phyloP scores from a whole-genome alignment of 2,888 invertebrate species.

The Drosophila subquinaria region DNA sequence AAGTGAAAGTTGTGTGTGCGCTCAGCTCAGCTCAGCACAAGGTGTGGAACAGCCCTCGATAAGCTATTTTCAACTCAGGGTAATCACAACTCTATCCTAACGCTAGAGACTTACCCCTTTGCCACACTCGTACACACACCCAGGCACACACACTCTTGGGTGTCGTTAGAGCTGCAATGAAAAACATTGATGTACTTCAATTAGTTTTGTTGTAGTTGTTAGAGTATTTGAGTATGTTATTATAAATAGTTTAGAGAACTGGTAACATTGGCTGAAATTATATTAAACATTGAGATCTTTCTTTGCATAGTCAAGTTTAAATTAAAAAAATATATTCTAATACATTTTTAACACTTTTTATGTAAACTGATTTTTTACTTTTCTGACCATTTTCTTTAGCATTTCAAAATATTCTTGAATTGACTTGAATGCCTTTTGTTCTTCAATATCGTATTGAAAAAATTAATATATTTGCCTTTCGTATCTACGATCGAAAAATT shows the following conservation, averaged over 20 bases:
- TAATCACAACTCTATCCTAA: constrained; percentile 66
- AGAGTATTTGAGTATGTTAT: constrained; percentile 1
- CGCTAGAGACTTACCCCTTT: constrained; percentile 47
- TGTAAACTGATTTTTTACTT: too few species aligned
- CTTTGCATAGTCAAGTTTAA: too few species aligned
- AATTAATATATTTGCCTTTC: too few species aligned
- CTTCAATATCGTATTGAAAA: too few species aligned
- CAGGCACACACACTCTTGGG: constrained; percentile 46
- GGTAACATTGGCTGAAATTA: neutral
- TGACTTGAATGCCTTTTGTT: too few species aligned
- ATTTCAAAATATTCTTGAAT: neutral
- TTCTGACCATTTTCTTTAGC: too few species aligned
- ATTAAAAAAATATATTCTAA: neutral
- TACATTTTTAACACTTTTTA: too few species aligned
- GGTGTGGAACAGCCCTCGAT: constrained; percentile 39
- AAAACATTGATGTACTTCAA: constrained; percentile 64
- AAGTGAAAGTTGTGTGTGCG: constrained; percentile 41
- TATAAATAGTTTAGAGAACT: neutral
- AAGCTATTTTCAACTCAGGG: constrained; percentile 44
- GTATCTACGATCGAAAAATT: too few species aligned
- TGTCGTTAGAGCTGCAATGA: constrained; percentile 71
- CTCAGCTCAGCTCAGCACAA: constrained; percentile 16
- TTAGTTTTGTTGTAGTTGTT: constrained; percentile 50
- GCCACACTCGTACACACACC: constrained; percentile 13
- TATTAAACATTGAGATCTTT: too few species aligned